phyloP scores from a whole-genome alignment of 2,113 vertebrate species.

The Amphiprion percula region DNA sequence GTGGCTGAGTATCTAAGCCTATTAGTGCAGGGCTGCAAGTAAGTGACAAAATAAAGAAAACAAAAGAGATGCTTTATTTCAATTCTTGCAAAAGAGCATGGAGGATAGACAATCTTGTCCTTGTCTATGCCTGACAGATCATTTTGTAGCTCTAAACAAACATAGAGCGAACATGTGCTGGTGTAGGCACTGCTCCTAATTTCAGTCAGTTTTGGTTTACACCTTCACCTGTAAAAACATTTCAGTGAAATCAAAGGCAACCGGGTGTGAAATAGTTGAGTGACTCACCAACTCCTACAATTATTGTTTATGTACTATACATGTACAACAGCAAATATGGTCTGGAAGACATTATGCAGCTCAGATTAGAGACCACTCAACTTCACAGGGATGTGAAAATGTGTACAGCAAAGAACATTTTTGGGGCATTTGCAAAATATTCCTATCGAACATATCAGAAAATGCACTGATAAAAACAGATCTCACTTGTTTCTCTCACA shows the following conservation, averaged over 20 bases:
- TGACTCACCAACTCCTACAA: too few species aligned
- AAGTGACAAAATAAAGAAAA: slow-evolving; percentile 43
- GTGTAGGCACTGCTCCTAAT: not conserved
- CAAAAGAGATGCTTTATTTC: slow-evolving; percentile 14
- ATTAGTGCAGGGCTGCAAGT: slow-evolving; percentile 30
- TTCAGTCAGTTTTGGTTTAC: not conserved
- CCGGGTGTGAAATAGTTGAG: not conserved
- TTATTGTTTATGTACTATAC: too few species aligned
- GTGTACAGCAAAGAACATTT: too few species aligned
- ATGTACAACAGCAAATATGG: too few species aligned
- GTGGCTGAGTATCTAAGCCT: slow-evolving; percentile 25
- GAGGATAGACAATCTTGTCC: not conserved
- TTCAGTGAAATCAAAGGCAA: not conserved
- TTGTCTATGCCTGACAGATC: not conserved
- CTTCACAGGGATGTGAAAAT: too few species aligned
- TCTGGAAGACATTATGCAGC: too few species aligned
- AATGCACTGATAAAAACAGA: too few species aligned
- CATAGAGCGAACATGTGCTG: not conserved
- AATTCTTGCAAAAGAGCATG: not conserved
- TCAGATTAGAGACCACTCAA: too few species aligned
- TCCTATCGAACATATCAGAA: too few species aligned
- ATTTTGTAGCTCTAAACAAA: slow-evolving; percentile 9
- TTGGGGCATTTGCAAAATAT: too few species aligned
- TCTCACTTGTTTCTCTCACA: too few species aligned
- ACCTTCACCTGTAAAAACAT: not conserved